Base-by-base conservation (phyloP, 2,113 vertebrate species). In the Delphinus delphis region DNA sequence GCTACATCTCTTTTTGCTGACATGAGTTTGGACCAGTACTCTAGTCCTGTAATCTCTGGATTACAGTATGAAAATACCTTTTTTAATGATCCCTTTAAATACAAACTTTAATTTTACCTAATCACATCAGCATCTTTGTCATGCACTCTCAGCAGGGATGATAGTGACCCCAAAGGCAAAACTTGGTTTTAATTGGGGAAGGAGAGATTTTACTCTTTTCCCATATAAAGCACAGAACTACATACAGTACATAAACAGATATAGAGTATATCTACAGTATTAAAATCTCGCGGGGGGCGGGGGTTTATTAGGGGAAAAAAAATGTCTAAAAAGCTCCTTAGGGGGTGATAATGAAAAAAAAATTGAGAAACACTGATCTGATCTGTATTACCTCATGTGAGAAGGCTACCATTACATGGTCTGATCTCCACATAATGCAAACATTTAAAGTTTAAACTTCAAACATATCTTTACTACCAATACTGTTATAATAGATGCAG, bases 371-470 rank as follows among this genome's bases (percentile, higher is more conserved):
- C 38, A 70, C 20, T 41, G 55, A 85, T 41, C 18, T 94, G 68
- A 89, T 73, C 13, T 96, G 31, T 28, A 55, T 89, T 26, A 67
- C 77, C 76, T 94, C 31, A 86, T 18, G 65, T 62, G 85, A 92
- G 25, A 90, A 82, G 26, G 47, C 79, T 76, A 71, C 33, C 28
- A 67, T 28, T n/a, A 77, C 25, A 14, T 31, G 36, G 25, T 82
- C 73, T 83, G 62, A 94, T 83, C 74, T 21, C 74, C 47, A 93
- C 9, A 18, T 68, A 92, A 92, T 7, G 8, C 21, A 93, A 84
- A 89, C n/a, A 79, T 96, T 83, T 74, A 73, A 88, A 93, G 21
- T n/a, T 90, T 88, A 92, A 87, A 82, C 60, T 91, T 95, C 77
- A 93, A 91, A 77, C 3, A 15, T 88, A 92, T 87, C 94, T 96